Percentiles rank a stretch among this genome's conserved stretches.
These are phyloP conservation scores for Limnodromus scolopaceus DNA, from an alignment of 2,797 vertebrate species.

Conservation along the genomic window DNA sequence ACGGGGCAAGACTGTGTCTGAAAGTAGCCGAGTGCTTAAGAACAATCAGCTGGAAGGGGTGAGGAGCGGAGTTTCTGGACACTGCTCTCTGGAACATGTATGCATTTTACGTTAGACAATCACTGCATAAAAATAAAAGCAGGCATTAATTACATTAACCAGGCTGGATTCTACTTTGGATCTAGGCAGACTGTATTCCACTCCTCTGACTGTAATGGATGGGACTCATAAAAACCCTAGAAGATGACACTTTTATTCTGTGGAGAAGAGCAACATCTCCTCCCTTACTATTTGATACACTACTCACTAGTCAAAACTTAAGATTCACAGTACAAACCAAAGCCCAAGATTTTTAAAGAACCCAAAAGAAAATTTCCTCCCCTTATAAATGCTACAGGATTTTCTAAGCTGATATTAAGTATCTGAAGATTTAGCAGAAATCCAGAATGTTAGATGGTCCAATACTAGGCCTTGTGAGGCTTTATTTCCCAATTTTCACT, in stretches of 20 bases:
- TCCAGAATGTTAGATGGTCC: neutral
- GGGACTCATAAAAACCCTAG: neutral
- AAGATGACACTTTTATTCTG: neutral
- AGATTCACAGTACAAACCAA: neutral
- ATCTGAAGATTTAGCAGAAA: neutral
- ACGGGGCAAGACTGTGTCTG: constrained; percentile 40
- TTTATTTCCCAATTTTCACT: neutral
- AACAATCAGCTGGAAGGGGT: constrained; percentile 58
- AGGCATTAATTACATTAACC: constrained; percentile 50
- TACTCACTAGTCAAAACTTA: neutral
- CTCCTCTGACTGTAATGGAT: neutral
- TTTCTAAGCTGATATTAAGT: neutral
- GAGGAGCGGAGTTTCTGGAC: constrained; percentile 30
- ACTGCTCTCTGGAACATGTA: constrained; percentile 50
- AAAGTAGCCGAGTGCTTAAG: constrained; percentile 50
- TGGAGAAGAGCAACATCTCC: neutral
- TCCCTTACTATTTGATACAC: neutral
- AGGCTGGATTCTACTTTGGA: constrained; percentile 4
- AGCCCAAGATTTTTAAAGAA: neutral
- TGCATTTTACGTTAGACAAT: constrained; percentile 60
- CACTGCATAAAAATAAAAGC: constrained; percentile 61
- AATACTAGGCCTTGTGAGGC: neutral
- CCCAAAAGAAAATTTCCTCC: neutral
- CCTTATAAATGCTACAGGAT: neutral
- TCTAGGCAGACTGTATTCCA: neutral